Percentiles rank a stretch among this genome's conserved stretches.
phyloP scores from a whole-genome alignment of 1,140 invertebrate genomes.

The Lanistes nyassanus region DNA sequence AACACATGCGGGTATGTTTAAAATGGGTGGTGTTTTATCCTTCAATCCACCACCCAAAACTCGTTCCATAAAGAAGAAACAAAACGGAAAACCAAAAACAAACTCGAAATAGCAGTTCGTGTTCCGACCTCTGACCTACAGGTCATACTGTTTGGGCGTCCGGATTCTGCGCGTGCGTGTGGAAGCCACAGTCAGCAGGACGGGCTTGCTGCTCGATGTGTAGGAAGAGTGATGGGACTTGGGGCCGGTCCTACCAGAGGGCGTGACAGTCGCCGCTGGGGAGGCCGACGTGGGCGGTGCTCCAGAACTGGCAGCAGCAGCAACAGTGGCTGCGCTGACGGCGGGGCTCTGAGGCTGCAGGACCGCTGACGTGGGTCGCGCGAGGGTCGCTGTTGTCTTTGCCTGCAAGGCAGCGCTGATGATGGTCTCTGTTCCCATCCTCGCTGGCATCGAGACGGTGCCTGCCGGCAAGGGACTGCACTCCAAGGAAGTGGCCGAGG shows the following conservation, averaged over 20 bases:
- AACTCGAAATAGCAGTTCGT: neutral
- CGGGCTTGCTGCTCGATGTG: constrained; percentile 51
- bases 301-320: too few relatives aligned
- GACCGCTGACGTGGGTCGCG: neutral
- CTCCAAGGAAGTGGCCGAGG: constrained; percentile 52
- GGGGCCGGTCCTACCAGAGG: neutral
- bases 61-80: too few relatives aligned
- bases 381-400: too few relatives aligned
- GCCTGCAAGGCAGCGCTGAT: too few relatives aligned
- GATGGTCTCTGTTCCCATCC: neutral
- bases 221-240: constrained; percentile 40
- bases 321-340: neutral
- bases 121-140: constrained; percentile 27
- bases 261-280: constrained; percentile 4
- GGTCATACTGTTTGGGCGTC: constrained; percentile 60
- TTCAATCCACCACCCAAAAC: too few relatives aligned
- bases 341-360: neutral
- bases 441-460: neutral
- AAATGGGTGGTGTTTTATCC: too few relatives aligned
- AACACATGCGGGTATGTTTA: too few relatives aligned
- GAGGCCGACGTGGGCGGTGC: neutral
- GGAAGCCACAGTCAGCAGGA: constrained; percentile 46
- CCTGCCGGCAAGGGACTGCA: constrained; percentile 23
- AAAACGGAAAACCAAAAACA: too few relatives aligned
- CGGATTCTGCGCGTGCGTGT: constrained; percentile 59